Evolutionary conservation across 2,888 invertebrate genomes (phyloP).

Genomic region (Stomorhina lunata): DNA sequence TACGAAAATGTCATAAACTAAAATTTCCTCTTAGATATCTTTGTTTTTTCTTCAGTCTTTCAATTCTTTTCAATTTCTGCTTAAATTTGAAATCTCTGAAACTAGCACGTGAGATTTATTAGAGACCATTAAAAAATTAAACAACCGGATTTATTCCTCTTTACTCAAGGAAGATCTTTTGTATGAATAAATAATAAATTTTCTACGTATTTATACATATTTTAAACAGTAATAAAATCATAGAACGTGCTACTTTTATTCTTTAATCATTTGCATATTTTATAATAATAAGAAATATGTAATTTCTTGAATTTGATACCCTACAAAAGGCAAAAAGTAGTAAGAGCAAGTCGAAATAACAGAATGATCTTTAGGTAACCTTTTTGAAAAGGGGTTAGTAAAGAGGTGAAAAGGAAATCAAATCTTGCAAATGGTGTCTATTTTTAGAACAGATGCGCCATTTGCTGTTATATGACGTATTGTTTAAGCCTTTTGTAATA

Average conservation of each 20-base stretch:
- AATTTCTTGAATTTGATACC: neutral
- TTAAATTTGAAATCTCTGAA: neutral
- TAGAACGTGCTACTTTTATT: constrained; percentile 10
- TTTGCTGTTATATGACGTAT: no score
- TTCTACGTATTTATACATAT: neutral
- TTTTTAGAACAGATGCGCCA: no score
- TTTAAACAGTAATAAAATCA: neutral
- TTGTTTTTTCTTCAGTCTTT: neutral
- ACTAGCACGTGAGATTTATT: constrained; percentile 24
- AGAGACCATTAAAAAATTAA: neutral
- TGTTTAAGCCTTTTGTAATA: no score
- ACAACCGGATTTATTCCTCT: neutral
- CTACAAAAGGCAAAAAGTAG: neutral
- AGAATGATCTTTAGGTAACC: no score
- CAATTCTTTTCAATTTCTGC: neutral
- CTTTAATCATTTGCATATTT: constrained; percentile 9
- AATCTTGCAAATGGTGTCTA: no score
- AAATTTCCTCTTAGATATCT: no score
- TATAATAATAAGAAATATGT: neutral
- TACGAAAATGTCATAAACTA: no score
- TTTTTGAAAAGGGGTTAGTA: no score
- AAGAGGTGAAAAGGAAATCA: no score
- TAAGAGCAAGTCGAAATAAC: no score
- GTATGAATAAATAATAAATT: neutral
- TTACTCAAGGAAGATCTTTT: neutral